These are phyloP conservation scores for Pollenia amentaria DNA, from an alignment of 2,888 invertebrate genomes.

Conservation along the genomic window DNA sequence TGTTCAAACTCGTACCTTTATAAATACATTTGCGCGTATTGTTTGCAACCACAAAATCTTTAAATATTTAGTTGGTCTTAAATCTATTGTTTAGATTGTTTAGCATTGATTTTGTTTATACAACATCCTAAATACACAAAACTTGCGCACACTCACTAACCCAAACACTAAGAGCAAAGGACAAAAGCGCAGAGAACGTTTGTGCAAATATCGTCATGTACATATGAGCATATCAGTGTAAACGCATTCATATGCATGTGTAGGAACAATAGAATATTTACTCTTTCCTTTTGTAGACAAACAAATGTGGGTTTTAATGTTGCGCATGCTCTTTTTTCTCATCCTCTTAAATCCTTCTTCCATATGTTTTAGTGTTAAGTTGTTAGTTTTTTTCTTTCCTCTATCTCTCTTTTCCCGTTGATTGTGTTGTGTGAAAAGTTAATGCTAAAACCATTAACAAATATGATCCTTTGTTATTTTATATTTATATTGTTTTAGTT, in stretches of 20 bases:
- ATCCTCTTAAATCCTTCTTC: slow-evolving; percentile 59
- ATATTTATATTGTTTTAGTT: slow-evolving; percentile 27
- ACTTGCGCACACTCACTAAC: slow-evolving; percentile 15
- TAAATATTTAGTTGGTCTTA: slow-evolving; percentile 64
- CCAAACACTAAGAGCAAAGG: not conserved
- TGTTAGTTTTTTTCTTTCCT: slow-evolving; percentile 26
- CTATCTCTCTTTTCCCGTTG: not conserved
- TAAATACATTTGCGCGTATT: slow-evolving; percentile 18
- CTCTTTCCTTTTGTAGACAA: slow-evolving; percentile 52
- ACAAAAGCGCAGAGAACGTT: not conserved
- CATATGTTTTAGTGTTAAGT: slow-evolving; percentile 53
- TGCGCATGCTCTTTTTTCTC: slow-evolving; percentile 77
- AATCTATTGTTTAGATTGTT: slow-evolving; percentile 58
- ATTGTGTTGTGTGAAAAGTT: slow-evolving; percentile 77
- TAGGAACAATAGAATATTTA: slow-evolving; percentile 41
- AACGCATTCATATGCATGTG: not conserved
- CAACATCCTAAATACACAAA: slow-evolving; percentile 76
- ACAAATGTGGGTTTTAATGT: slow-evolving; percentile 71
- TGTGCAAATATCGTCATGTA: not conserved
- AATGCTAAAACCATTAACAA: slow-evolving; percentile 79
- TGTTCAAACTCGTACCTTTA: not conserved
- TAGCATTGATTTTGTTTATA: slow-evolving; percentile 76
- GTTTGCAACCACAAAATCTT: slow-evolving; percentile 68
- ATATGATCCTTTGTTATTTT: slow-evolving; percentile 62
- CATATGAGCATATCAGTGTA: not conserved